Conservation (phyloP, 1,140 invertebrate genomes). For the Drosophila miranda region DNA sequence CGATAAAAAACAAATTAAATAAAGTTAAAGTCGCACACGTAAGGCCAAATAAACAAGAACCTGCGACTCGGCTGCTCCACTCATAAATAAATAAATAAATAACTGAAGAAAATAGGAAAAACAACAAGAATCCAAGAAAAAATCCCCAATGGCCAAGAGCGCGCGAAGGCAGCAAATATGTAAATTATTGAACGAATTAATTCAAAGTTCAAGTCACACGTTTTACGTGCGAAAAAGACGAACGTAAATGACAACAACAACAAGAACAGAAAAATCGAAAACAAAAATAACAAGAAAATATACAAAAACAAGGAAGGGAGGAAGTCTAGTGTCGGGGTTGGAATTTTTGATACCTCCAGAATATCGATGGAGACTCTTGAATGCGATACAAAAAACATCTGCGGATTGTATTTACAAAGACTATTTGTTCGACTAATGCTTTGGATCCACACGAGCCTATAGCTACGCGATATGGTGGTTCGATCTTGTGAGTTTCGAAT, state of each 20-base stretch:
- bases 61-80: constrained; percentile 40
- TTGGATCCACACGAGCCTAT: too few relatives aligned
- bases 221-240: constrained; percentile 68
- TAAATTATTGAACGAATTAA: constrained; percentile 79
- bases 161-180: constrained; percentile 43
- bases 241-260: constrained; percentile 44
- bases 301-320: not conserved
- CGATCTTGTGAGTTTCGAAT: too few relatives aligned
- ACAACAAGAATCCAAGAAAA: constrained; percentile 13
- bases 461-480: too few relatives aligned
- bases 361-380: too few relatives aligned
- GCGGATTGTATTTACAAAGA: too few relatives aligned
- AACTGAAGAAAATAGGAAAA: constrained; percentile 40
- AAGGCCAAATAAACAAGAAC: constrained; percentile 59
- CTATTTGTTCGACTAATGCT: too few relatives aligned
- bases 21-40: constrained; percentile 34
- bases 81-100: constrained; percentile 64
- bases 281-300: constrained; percentile 48
- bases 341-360: constrained; percentile 52
- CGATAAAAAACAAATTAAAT: constrained; percentile 17
- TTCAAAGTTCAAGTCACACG: constrained; percentile 78
- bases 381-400: too few relatives aligned
- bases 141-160: constrained; percentile 13
- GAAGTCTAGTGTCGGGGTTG: constrained; percentile 1
- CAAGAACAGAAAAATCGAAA: constrained; percentile 1